A percentile compares a stretch with the other conserved stretches of the same genome.
phyloP scores from a whole-genome alignment of 2,113 vertebrate genomes.

The Passer montanus region DNA sequence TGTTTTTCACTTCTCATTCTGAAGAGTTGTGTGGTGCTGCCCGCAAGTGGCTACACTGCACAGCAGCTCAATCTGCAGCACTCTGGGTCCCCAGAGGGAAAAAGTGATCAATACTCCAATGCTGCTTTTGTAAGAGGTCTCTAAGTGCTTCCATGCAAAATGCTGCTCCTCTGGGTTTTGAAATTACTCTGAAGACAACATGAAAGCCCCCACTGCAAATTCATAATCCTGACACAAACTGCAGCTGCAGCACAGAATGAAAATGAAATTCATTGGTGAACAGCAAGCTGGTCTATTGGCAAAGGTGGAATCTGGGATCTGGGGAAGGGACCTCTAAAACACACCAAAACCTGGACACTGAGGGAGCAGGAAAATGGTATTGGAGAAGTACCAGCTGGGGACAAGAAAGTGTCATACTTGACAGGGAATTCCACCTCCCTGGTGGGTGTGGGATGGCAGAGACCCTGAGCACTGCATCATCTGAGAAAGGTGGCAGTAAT shows the following conservation, averaged over 20 bases:
- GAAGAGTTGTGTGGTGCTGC: slow-evolving; percentile 64
- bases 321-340: not conserved
- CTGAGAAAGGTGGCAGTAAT: not conserved
- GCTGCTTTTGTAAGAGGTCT: slow-evolving; percentile 32
- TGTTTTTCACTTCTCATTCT: slow-evolving; percentile 49
- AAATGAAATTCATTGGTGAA: not conserved
- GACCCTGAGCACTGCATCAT: not conserved
- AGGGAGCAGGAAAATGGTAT: not conserved
- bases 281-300: not conserved
- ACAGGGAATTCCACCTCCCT: not conserved
- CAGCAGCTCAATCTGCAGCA: slow-evolving; percentile 6
- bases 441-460: not conserved
- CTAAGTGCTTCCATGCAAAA: slow-evolving; percentile 33
- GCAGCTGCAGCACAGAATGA: slow-evolving; percentile 26
- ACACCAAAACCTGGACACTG: not conserved
- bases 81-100: not conserved
- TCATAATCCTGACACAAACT: slow-evolving; percentile 45
- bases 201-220: slow-evolving; percentile 24
- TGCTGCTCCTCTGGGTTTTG: slow-evolving; percentile 32
- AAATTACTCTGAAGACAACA: slow-evolving; percentile 48
- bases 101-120: slow-evolving; percentile 43
- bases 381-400: not conserved
- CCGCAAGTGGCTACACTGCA: slow-evolving; percentile 57
- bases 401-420: not conserved
- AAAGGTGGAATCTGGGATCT: not conserved